Evolutionary conservation across 2,888 invertebrate genomes (phyloP).

Genomic region (Ceramica pisi): DNA sequence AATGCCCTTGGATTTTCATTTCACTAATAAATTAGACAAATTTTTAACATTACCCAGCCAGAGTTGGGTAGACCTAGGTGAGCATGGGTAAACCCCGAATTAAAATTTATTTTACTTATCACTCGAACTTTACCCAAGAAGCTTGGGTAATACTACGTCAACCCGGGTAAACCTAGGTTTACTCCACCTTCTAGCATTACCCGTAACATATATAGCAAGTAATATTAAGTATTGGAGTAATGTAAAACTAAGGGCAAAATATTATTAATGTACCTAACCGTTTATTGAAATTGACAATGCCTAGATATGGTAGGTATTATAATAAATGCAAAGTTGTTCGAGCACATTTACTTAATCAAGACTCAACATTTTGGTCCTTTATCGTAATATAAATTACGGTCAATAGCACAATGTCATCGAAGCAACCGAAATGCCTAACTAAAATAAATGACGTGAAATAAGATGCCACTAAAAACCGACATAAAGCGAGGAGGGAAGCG

Average conservation of each 20-base stretch:
- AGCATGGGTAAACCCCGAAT: too few relatives aligned
- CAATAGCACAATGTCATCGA: constrained; percentile 66
- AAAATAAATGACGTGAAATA: constrained; percentile 78
- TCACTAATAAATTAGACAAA: too few relatives aligned
- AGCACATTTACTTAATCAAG: constrained; percentile 4
- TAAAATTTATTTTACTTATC: too few relatives aligned
- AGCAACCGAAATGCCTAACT: constrained; percentile 68
- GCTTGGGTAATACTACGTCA: too few relatives aligned
- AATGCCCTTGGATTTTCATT: too few relatives aligned
- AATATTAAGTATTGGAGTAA: neutral
- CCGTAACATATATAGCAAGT: constrained; percentile 10
- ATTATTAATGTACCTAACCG: too few relatives aligned
- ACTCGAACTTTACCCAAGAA: too few relatives aligned
- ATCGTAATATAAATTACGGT: constrained; percentile 22
- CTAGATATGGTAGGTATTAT: neutral
- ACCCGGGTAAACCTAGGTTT: too few relatives aligned
- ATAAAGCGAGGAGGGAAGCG: constrained; percentile 73
- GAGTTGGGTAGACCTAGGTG: too few relatives aligned
- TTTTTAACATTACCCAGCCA: too few relatives aligned
- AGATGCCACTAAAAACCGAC: constrained; percentile 72
- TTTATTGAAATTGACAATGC: too few relatives aligned
- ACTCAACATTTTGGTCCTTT: constrained; percentile 4
- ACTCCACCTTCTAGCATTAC: too few relatives aligned
- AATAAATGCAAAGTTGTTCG: neutral
- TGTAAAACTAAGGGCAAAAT: neutral